phyloP scores from a whole-genome alignment of 2,113 vertebrate genomes.

The Cyanoderma ruficeps region DNA sequence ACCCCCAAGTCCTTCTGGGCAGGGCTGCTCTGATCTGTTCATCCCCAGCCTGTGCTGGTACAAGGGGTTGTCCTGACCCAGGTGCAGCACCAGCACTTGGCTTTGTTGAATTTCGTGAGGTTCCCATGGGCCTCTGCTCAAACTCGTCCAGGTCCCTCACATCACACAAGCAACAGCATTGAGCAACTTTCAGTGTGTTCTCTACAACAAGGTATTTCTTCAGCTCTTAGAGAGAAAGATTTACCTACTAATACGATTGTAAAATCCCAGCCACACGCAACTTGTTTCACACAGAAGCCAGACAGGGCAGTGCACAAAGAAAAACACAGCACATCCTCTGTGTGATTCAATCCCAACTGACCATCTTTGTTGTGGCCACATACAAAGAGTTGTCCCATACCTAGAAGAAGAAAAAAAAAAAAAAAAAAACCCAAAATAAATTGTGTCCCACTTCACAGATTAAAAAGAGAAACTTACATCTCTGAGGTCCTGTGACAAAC shows the following conservation, averaged over 20 bases:
- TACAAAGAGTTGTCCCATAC: slow-evolving; percentile 80
- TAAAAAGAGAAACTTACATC: background rate
- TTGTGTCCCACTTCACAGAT: background rate
- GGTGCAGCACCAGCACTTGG: background rate
- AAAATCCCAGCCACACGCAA: slow-evolving; percentile 95
- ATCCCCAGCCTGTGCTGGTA: background rate
- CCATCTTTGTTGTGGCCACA: slow-evolving; percentile 91
- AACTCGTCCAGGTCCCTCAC: background rate
- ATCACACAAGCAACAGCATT: background rate
- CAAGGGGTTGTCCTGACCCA: background rate
- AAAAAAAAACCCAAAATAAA: background rate
- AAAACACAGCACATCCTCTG: slow-evolving; percentile 75
- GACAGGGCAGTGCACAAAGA: slow-evolving; percentile 74
- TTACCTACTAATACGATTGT: slow-evolving; percentile 87
- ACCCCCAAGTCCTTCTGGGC: background rate
- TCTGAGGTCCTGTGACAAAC: background rate
- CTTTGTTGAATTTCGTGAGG: background rate
- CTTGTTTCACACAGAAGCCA: slow-evolving; percentile 72
- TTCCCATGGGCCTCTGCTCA: background rate
- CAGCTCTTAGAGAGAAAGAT: background rate
- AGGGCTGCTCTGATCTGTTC: background rate
- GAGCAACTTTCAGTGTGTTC: background rate
- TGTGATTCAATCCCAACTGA: slow-evolving; percentile 87
- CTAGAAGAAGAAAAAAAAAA: slow-evolving; percentile 57
- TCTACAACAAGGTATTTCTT: background rate